Evolutionary conservation across 2,888 invertebrate genomes (phyloP), one percentile per base, ranked within the genome.

Genomic region (Temnothorax rugatulus): DNA sequence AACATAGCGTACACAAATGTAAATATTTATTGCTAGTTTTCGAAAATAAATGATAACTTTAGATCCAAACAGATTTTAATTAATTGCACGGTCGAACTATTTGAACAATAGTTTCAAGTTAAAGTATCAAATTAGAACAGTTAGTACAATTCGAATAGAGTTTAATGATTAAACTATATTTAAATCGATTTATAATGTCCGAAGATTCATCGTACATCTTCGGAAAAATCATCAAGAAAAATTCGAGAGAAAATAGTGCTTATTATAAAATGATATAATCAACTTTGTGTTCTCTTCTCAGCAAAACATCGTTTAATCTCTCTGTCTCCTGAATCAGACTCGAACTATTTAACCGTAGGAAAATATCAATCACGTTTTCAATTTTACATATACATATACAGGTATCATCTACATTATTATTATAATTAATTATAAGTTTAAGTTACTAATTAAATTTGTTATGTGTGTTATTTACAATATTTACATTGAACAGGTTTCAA

Each of bases 381-480:
- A 74, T 61, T 41, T 2, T 68, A n/a, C 3, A 73, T n/a, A 8
- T 52, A 29, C 15, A 29, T 73, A 4, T 18, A 47, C 15, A 4
- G 0, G 4, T 5, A 57, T 4, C 0, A 7, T 34, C 34, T 61
- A n/a, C 4, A 29, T 61, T 34, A 63, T 54, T 13, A 50, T 74
- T 74, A 44, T 50, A 34, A 61, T 29, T 15, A 57, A 73, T 59
- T 75, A 18, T 15, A 41, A 38, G 38, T 38, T 54, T 38, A 54
- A 54, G 54, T 54, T 38, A n/a, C 4, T 44, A 61, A 75, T 47
- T 63, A 34, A 64, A 18, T n/a, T 50, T 61, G 47, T 50, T 74
- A 44, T 15, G 29, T 38, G 15, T n/a, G n/a, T n/a, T n/a, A n/a
- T n/a, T n/a, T n/a, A n/a, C n/a, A n/a, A n/a, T 8, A 75, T 21